Evolutionary conservation across 1,140 invertebrate species (phyloP).

Genomic region (Alviniconcha marisindica): DNA sequence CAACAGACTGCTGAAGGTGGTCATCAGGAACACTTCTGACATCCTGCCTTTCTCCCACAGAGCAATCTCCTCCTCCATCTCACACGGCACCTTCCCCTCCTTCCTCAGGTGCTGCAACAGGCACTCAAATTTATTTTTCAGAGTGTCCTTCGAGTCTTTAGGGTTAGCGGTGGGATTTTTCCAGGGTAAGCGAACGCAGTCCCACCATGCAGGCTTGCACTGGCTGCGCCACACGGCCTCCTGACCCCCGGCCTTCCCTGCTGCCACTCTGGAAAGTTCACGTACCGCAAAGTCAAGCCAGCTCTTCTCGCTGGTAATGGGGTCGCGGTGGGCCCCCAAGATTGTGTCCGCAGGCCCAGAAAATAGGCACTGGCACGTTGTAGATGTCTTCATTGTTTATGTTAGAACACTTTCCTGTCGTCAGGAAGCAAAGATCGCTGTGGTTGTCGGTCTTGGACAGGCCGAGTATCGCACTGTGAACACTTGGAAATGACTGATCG

Average conservation of each 20-base stretch:
- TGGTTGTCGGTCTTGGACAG: neutral
- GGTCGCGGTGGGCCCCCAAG: constrained; percentile 38
- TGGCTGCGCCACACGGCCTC: constrained; percentile 45
- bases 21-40: constrained; percentile 38
- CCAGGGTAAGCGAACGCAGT: constrained; percentile 34
- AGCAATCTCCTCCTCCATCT: constrained; percentile 40
- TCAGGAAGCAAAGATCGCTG: constrained; percentile 34
- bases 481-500: neutral
- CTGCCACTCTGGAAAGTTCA: constrained; percentile 42
- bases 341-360: constrained; percentile 36
- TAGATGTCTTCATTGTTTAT: constrained; percentile 13
- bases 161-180: constrained; percentile 50
- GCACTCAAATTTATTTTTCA: constrained; percentile 41
- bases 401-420: constrained; percentile 21
- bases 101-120: constrained; percentile 39
- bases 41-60: constrained; percentile 38
- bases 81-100: constrained; percentile 31
- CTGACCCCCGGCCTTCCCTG: constrained; percentile 44
- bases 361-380: constrained; percentile 33
- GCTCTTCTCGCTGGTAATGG: constrained; percentile 45
- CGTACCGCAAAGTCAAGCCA: constrained; percentile 49
- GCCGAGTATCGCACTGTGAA: constrained; percentile 11
- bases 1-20: constrained; percentile 36
- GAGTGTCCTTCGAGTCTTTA: constrained; percentile 45
- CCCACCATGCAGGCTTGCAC: constrained; percentile 46